phyloP scores from a whole-genome alignment of 2,888 invertebrate genomes.

The Phortica okadai region DNA sequence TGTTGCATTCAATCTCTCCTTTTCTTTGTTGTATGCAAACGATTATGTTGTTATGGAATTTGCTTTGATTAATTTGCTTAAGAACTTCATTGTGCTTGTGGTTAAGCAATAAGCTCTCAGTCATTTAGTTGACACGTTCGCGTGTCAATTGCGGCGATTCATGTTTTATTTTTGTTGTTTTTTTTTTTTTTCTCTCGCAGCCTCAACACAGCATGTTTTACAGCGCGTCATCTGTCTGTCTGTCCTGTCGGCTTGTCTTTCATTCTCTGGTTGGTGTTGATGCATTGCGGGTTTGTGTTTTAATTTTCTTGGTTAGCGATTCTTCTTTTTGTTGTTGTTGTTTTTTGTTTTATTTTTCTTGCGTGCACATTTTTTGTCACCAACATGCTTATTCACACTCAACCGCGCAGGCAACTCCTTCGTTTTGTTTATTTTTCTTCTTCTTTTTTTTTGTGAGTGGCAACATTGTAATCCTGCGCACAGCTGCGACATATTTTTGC shows the following conservation, averaged over 20 bases:
- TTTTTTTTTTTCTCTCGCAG: neutral
- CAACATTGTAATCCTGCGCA: slow-evolving; percentile 9
- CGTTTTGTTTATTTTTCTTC: neutral
- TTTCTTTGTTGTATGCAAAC: no score
- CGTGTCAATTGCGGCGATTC: neutral
- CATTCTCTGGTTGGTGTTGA: slow-evolving; percentile 9
- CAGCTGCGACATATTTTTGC: neutral
- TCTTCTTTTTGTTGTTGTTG: neutral
- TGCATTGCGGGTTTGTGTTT: slow-evolving; percentile 22
- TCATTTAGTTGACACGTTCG: no score
- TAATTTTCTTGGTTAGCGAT: slow-evolving; percentile 24
- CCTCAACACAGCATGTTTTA: neutral
- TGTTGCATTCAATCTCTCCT: no score
- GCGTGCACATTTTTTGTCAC: neutral
- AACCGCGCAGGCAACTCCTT: slow-evolving; percentile 1
- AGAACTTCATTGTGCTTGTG: no score
- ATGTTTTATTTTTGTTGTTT: neutral
- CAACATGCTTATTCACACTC: neutral
- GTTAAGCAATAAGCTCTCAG: no score
- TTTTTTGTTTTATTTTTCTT: neutral
- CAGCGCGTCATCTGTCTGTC: neutral
- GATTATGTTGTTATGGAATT: no score
- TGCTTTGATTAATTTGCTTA: no score
- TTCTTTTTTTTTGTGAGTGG: neutral
- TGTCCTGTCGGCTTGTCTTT: neutral